A percentile compares a stretch with the other conserved stretches of the same genome.
These are phyloP conservation scores for Nephrotoma flavescens DNA, from an alignment of 2,888 invertebrate species.

Conservation along the genomic window DNA sequence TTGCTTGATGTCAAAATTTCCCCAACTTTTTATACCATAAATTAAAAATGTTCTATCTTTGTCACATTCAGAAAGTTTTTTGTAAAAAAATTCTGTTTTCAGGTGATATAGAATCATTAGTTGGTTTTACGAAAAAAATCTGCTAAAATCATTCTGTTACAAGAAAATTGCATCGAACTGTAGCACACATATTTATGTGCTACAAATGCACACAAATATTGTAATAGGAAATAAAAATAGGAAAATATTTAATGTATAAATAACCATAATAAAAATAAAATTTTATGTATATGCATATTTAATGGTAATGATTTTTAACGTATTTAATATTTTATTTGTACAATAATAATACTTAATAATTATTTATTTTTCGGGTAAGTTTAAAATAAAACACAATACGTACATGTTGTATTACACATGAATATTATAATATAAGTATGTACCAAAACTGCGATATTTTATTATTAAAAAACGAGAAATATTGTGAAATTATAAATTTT, in stretches of 20 bases:
- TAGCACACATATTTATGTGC: neutral
- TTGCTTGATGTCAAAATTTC: no score
- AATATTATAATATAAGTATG: neutral
- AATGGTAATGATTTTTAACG: neutral
- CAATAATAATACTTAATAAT: neutral
- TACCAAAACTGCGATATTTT: neutral
- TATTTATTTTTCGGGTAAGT: neutral
- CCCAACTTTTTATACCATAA: no score
- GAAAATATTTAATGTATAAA: neutral
- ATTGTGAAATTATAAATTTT: neutral
- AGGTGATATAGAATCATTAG: no score
- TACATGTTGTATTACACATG: neutral
- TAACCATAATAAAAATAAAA: neutral
- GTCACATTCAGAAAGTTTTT: no score
- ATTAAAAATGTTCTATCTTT: no score
- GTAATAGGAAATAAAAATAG: neutral
- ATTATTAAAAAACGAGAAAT: neutral
- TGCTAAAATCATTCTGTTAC: no score
- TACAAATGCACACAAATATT: neutral
- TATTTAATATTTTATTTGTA: neutral
- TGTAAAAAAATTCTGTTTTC: no score
- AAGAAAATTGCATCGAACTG: neutral
- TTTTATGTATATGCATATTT: neutral
- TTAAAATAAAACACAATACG: neutral
- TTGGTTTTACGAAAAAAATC: no score